Conservation (phyloP, 2,113 vertebrate species). For the Zingel zingel region DNA sequence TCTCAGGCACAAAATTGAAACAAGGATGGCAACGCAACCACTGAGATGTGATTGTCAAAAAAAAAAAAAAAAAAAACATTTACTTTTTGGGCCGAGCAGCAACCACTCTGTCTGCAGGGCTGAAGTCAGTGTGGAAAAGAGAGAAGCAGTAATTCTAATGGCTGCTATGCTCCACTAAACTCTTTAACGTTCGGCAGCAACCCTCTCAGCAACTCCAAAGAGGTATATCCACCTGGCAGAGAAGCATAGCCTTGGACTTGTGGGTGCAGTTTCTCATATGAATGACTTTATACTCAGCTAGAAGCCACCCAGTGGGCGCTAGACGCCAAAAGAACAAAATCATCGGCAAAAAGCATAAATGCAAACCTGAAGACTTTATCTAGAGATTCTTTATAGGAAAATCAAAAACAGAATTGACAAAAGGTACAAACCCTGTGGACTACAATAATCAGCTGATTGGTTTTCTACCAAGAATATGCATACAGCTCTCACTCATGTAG, state of each 20-base stretch:
- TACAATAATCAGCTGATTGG: background rate
- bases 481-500: background rate
- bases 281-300: background rate
- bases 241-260: background rate
- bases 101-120: background rate
- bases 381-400: background rate
- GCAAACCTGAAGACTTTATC: background rate
- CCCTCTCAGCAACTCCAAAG: background rate
- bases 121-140: slow-evolving; percentile 1
- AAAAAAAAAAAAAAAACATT: no score
- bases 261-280: background rate
- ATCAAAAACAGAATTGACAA: background rate
- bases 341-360: background rate
- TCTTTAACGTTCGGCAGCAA: background rate
- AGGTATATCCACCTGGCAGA: background rate
- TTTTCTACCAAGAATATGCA: background rate
- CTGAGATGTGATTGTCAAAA: background rate
- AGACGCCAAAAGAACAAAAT: background rate
- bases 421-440: no score
- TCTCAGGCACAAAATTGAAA: background rate
- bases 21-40: slow-evolving; percentile 3
- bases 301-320: background rate
- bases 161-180: background rate
- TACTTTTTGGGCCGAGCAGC: background rate
- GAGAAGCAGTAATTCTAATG: background rate